These are phyloP conservation scores for Rhinella marina DNA, from an alignment of 2,797 vertebrate genomes.

Conservation along the genomic window DNA sequence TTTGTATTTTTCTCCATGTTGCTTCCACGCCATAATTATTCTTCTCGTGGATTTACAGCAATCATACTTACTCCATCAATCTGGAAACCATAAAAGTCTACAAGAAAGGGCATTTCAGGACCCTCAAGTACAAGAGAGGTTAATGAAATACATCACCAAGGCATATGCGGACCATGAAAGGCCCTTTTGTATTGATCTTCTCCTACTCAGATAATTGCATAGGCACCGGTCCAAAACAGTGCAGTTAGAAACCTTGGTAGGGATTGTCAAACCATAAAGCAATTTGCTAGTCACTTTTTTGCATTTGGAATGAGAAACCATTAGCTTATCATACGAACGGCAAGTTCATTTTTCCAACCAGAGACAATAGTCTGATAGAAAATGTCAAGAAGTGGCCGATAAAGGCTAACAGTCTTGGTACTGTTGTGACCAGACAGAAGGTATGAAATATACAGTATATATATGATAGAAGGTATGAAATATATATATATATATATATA, in stretches of 20 bases:
- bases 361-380: conserved; percentile 11
- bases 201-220: conserved; percentile 61
- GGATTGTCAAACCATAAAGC: conserved; percentile 57
- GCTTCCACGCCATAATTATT: conserved; percentile 20
- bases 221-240: conserved; percentile 59
- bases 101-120: conserved; percentile 59
- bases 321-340: conserved; percentile 42
- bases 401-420: not conserved
- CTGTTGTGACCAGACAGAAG: conserved; percentile 4
- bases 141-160: conserved; percentile 62
- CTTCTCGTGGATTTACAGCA: conserved; percentile 17
- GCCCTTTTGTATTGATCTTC: conserved; percentile 59
- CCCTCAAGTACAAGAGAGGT: conserved; percentile 58
- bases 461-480: not conserved
- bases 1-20: conserved; percentile 45
- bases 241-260: conserved; percentile 51
- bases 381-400: conserved; percentile 6
- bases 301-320: conserved; percentile 44
- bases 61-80: conserved; percentile 55
- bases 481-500: not conserved
- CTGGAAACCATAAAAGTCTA: conserved; percentile 50
- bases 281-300: conserved; percentile 48
- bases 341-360: conserved; percentile 28
- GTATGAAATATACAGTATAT: too few relatives aligned
- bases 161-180: conserved; percentile 58